Evolutionary conservation across 2,888 invertebrate species (phyloP), one percentile per base, ranked within the genome.

Genomic region (Meiosimyza platycephala): DNA sequence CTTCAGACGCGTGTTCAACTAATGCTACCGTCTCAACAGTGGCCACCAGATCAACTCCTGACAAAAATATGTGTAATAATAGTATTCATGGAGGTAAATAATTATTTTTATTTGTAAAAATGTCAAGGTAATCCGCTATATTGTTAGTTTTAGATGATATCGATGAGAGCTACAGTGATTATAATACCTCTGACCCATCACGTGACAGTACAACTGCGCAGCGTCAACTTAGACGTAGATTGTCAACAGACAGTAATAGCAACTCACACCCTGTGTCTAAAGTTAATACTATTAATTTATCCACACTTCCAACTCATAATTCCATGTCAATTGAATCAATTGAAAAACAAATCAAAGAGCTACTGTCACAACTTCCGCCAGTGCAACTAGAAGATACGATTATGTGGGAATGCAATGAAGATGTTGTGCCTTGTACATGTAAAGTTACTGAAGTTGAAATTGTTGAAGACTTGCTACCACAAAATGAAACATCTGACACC

Each of bases 151-250:
- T 75, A 84, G 83, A 79, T 71, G 75, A 72, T 48, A 40, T 69
- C 28, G 78, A 74, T 68, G 76, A 75, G 18, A 81, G 79, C 57
- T 83, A 84, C 57, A 85, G 83, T 72, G 84, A 85, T 69, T 80
- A 84, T 7, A 77, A 80, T 40, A 83, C 84, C 52, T 85, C 85
- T 48, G 85, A 82, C n/a, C 85, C 78, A 11, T 84, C 85, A 18
- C 81, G 78, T 11, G 84, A 85, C 71, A 85, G 80, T 62, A 33
- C 59, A 28, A 28, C 62, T 13, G 51, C 51, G n/a, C 59, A 69
- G 16, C 40, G 9, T 69, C 59, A 57, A n/a, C 28, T 68, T 13
- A 48, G 15, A 22, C 68, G 68, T 47, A 57, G 50, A 55, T 51
- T 69, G 47, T 82, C 81, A 9, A 15, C 78, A 47, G 83, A 83